A percentile compares a stretch with the other conserved stretches of the same genome.
These are phyloP conservation scores for Pristis pectinata DNA, from an alignment of 2,797 vertebrate species.

Conservation along the genomic window DNA sequence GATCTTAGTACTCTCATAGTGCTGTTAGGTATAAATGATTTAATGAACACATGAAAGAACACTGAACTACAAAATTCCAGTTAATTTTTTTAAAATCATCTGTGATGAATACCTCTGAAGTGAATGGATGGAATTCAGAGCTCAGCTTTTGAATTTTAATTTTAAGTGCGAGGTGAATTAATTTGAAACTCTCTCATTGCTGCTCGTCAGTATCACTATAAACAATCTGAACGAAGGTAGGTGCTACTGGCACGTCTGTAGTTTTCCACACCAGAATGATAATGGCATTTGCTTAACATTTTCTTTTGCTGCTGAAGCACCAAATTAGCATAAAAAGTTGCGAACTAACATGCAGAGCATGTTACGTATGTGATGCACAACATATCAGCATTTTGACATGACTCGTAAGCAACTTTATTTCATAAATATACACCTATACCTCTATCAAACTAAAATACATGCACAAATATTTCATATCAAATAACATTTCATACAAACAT, in stretches of 20 bases:
- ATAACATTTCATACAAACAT: no score
- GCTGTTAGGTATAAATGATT: neutral
- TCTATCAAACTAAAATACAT: no score
- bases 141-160: neutral
- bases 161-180: neutral
- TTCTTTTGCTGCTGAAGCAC: neutral
- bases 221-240: neutral
- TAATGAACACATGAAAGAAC: neutral
- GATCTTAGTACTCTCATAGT: neutral
- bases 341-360: neutral
- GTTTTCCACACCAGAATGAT: neutral
- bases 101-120: neutral
- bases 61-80: neutral
- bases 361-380: neutral
- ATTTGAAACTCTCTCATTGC: neutral
- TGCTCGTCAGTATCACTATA: neutral
- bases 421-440: neutral
- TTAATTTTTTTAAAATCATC: neutral
- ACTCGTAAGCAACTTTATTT: neutral
- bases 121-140: neutral
- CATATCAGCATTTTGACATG: neutral
- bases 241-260: neutral
- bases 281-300: neutral
- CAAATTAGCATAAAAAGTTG: neutral
- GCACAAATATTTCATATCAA: no score